Base-by-base conservation (phyloP, 1,140 invertebrate species). In the Dryas iulia region DNA sequence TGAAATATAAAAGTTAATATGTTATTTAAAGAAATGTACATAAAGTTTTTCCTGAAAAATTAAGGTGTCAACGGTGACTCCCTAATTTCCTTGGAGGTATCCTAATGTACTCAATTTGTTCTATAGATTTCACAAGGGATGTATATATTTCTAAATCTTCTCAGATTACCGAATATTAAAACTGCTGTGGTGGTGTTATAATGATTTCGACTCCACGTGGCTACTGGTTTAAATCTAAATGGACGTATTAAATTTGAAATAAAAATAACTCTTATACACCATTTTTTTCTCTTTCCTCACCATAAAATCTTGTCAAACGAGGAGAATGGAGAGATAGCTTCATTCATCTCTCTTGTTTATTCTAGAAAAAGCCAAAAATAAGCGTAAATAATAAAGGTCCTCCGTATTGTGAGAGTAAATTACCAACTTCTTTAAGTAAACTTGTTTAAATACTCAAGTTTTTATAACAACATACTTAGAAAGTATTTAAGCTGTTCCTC, bases 31-130 rank as follows among this genome's bases (percentile, higher is more conserved):
- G n/a, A n/a, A n/a, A n/a, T n/a, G n/a, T n/a, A n/a, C n/a, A n/a
- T n/a, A n/a, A n/a, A 7, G 14, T 47, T 35, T 21, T 47, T n/a
- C n/a, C n/a, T n/a, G n/a, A 18, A 21, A 47, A 47, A 47, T 47
- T 47, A 7, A 5, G 8, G 12, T 47, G 35, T 21, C 14, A 47
- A 18, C n/a, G 7, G 35, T 47, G 8, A 21, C 35, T 18, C 35
- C n/a, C 35, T 47, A 47, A 47, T 47, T 47, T 47, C 35, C 35
- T 47, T 47, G 35, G 35, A 47, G 35, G 14, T 47, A 47, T 47
- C 7, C 14, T 47, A 47, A 47, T 47, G n/a, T 21, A n/a, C 5
- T 47, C 35, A 47, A 47, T 47, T 47, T 47, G 14, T 47, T 5
- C n/a, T 18, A 12, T 47, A 18, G 35, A 47, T 47, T 47, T 47